These are phyloP conservation scores for Seladonia tumulorum DNA, from an alignment of 2,888 invertebrate species.

Conservation along the genomic window DNA sequence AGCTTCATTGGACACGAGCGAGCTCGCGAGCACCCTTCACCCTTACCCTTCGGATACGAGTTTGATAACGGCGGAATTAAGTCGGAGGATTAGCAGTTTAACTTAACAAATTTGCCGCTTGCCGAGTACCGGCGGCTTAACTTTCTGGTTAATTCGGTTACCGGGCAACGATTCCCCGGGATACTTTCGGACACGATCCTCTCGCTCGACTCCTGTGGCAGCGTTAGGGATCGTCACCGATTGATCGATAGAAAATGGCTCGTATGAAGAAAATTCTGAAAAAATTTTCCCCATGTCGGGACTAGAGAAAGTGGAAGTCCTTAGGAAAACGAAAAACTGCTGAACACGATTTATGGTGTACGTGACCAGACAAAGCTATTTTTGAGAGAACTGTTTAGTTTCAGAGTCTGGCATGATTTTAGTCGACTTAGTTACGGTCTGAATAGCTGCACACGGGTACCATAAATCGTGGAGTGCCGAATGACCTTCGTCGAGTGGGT, in stretches of 20 bases:
- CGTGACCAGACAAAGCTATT: too few relatives aligned
- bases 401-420: too few relatives aligned
- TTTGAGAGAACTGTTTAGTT: too few relatives aligned
- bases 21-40: conserved; percentile 28
- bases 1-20: conserved; percentile 32
- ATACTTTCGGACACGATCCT: conserved; percentile 10
- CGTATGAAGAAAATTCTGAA: not conserved
- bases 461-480: too few relatives aligned
- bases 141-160: conserved; percentile 49
- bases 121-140: conserved; percentile 28
- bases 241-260: not conserved
- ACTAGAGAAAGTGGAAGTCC: too few relatives aligned
- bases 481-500: too few relatives aligned
- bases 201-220: not conserved
- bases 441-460: too few relatives aligned
- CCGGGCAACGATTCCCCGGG: not conserved
- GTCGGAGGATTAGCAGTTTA: conserved; percentile 43
- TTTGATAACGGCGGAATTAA: conserved; percentile 51
- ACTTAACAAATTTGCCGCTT: conserved; percentile 42
- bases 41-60: conserved; percentile 36
- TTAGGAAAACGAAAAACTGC: too few relatives aligned
- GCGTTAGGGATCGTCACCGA: not conserved
- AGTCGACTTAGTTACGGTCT: too few relatives aligned
- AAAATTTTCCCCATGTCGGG: too few relatives aligned
- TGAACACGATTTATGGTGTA: too few relatives aligned